Evolutionary conservation across 1,140 invertebrate species (phyloP).

Genomic region (Cydia fagiglandana): DNA sequence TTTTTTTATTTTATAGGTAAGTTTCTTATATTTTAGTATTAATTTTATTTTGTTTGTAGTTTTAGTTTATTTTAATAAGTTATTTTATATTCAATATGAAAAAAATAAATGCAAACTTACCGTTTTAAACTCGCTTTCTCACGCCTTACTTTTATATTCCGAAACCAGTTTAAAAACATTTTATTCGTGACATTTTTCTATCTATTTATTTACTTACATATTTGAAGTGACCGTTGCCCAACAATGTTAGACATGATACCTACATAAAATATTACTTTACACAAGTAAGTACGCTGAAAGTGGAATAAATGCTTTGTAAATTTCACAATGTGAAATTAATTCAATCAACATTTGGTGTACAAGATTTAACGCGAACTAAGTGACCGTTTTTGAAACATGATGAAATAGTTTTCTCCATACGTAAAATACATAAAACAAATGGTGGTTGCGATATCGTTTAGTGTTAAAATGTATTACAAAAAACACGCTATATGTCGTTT

Average conservation of each 20-base stretch:
- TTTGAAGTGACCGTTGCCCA: background rate
- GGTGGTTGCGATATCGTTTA: background rate
- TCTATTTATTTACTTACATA: background rate
- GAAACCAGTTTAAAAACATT: background rate
- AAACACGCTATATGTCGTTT: no score
- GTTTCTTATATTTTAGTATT: no score
- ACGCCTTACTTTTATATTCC: background rate
- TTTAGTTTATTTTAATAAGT: no score
- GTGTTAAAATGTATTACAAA: no score
- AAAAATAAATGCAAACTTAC: no score
- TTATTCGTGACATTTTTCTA: background rate
- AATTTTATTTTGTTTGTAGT: no score
- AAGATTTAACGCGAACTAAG: background rate
- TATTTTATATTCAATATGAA: no score
- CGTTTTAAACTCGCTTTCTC: background rate
- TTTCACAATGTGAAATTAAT: constrained; percentile 2
- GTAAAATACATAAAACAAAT: background rate
- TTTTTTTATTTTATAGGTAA: no score
- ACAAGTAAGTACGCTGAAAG: background rate
- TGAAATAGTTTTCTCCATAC: background rate
- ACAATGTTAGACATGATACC: background rate
- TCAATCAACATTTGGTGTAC: background rate
- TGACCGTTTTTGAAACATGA: background rate
- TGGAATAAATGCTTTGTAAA: background rate
- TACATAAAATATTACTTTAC: background rate